Base-by-base conservation (phyloP, 2,113 vertebrate genomes). In the Maccullochella peelii region DNA sequence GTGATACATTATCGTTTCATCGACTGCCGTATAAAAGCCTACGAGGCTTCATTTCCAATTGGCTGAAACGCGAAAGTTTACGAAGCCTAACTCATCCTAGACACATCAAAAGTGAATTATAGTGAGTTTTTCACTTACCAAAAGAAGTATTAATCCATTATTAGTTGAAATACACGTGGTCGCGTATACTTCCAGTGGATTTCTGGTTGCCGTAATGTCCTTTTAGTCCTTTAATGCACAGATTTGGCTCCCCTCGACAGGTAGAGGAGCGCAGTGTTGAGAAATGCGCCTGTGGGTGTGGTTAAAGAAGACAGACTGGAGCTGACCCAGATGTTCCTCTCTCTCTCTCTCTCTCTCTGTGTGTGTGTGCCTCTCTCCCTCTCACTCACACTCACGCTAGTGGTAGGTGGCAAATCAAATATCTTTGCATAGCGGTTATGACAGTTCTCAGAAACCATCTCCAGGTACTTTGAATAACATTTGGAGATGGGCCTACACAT, bases 221-320 rank as follows among this genome's bases (percentile, higher is more conserved):
- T 59, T 79, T 70, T 44, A 36, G 44, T 82, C 58, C 80, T 54
- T 77, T 49, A 36, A 79, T 38, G 74, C 80, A 3, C 68, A 58
- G 59, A 75, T 73, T 79, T 21, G 36, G 8, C 0, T 83, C 23
- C 33, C 1, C 0, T 61, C 49, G 27, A 2, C 89, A 93, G 92
- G 89, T 93, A 91, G 6, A 78, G 2, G n/a, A 40, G 71, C 71
- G 73, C 88, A 25, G 65, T 3, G 83, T 49, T 27, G 57, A 80
- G 85, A 91, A 90, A 88, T 76, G 80, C 67, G 88, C 25, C 62
- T 67, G 88, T 93, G 90, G 93, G 93, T 91, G 93, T 63, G 87
- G 93, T 88, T 89, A 89, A 74, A 83, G 70, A 54, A 68, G 59
- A 76, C 59, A 62, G 18, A 55, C 38, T 72, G 16, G 50, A 73